Base-by-base conservation (phyloP, 2,888 invertebrate species). In the Apotomis turbidana region DNA sequence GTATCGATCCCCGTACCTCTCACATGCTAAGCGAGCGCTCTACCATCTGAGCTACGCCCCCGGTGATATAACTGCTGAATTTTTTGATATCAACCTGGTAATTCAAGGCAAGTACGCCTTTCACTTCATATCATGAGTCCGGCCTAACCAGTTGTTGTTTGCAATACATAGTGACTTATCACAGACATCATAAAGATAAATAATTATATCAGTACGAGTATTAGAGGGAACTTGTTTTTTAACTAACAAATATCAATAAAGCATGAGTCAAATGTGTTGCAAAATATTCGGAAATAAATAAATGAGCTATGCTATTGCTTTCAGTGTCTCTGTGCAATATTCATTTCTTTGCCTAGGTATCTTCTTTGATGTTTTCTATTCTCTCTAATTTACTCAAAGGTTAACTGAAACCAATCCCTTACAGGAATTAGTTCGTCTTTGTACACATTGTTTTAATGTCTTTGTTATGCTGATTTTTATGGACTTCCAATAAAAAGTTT, bases 1-100 rank as follows among this genome's bases (percentile, higher is more conserved):
- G 92, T 92, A 93, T 93, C 92, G 93, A 93, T 93, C 92, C 93
- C 93, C 91, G 93, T 93, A 93, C 93, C 92, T 93, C 93, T 93
- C 92, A 81, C 90, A 90, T 90, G 91, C 90, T 90, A 90, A 90
- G 90, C 91, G 90, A 91, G 90, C 91, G 90, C 89, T 89, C 87
- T 89, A 89, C 88, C 89, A 90, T 89, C 88, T 89, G 90, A 90
- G 90, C 89, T 90, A 90, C 89, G 89, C 88, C 89, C 89, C 89
- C 89, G 70, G 54, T 69, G 54, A 5, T 13, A 41, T 3, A n/a
- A 5, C 38, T 5, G 3, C 10, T 59, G 59, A 69, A 68, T 59
- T 69, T 38, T 3, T 60, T 27, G 55, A 70, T 69, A 54, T 27
- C 46, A 59, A 59, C 2, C 9, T 63, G 41, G 13, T 44, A 6